Evolutionary conservation across 2,888 invertebrate species (phyloP), one percentile per base, ranked within the genome.

Genomic region (Noctuana brunneofusca): DNA sequence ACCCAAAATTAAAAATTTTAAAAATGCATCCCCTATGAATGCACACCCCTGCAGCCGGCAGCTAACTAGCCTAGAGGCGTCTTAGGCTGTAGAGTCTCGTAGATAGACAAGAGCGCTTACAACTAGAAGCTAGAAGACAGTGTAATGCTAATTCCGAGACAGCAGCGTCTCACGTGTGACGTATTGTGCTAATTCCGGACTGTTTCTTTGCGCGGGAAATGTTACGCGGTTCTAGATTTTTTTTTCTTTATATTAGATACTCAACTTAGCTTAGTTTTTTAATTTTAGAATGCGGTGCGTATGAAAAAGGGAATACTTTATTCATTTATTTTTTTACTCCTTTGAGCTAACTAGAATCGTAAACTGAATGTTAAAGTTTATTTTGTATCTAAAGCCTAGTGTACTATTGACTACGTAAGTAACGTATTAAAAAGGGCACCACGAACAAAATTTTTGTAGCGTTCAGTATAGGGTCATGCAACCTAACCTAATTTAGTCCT

Each of bases 81-180:
- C 38, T n/a, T 14, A 38, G 14, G 14, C 38, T 22, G 16, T 9
- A 48, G 27, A 30, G 9, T 16, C 58, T 46, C 54, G 22, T 18
- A n/a, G 38, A 16, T 22, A 53, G 52, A 52, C 46, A 30, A 30
- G 32, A 53, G 59, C 11, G 53, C 52, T 50, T 9, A 14, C 0
- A 24, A 41, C 50, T 20, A 43, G 30, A 43, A 18, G 43, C 32
- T 41, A 30, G 53, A 52, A 30, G 35, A 46, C 27, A 53, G 46
- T 32, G 46, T 20, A 46, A 53, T 1, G 59, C 59, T 59, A 59
- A 59, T 59, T 59, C 53, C 46, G 43, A 24, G 14, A 43, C 53
- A 38, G 27, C 9, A 16, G 38, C 16, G 5, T 24, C 41, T 32
- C 53, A 32, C 11, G 30, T 22, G 27, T 8, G 38, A 58, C 20